A percentile compares a stretch with the other conserved stretches of the same genome.
These are phyloP conservation scores for Capreolus pygargus DNA, from an alignment of 2,113 vertebrate genomes.

Conservation along the genomic window DNA sequence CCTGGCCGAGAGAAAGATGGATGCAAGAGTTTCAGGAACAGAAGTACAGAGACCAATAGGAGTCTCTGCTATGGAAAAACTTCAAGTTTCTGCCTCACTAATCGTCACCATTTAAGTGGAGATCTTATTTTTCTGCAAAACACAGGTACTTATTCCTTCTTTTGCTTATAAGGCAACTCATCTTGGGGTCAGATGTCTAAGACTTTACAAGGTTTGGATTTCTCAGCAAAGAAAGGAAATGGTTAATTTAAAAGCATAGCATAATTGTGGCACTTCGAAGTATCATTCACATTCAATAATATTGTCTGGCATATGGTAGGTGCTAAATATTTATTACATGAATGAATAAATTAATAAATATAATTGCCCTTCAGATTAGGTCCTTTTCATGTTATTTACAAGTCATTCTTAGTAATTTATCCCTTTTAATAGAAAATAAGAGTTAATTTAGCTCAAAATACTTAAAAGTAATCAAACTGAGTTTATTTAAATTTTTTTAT, in stretches of 20 bases:
- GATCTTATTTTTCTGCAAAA: not conserved
- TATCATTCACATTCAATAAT: not conserved
- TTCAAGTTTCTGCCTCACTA: not conserved
- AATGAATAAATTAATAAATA: slow-evolving; percentile 35
- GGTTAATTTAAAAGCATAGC: not conserved
- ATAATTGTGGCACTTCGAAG: not conserved
- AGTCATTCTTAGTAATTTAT: slow-evolving; percentile 11
- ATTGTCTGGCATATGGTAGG: not conserved
- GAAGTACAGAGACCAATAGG: not conserved
- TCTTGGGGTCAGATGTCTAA: not conserved
- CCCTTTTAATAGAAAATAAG: slow-evolving; percentile 39
- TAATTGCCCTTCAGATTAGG: slow-evolving; percentile 2
- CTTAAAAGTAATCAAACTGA: slow-evolving; percentile 70
- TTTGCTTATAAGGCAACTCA: not conserved
- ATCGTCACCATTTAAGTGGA: not conserved
- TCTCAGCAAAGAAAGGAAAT: not conserved
- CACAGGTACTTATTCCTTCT: no score
- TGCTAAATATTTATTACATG: slow-evolving; percentile 19
- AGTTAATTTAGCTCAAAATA: slow-evolving; percentile 52
- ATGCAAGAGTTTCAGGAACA: not conserved
- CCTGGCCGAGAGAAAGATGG: not conserved
- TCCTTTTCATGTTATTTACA: slow-evolving; percentile 37
- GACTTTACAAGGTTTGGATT: not conserved
- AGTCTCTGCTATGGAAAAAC: not conserved
- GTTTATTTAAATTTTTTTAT: slow-evolving; percentile 68